Evolutionary conservation across 2,888 invertebrate species (phyloP), one percentile per base, ranked within the genome.

Genomic region (Loripinus fragilis): DNA sequence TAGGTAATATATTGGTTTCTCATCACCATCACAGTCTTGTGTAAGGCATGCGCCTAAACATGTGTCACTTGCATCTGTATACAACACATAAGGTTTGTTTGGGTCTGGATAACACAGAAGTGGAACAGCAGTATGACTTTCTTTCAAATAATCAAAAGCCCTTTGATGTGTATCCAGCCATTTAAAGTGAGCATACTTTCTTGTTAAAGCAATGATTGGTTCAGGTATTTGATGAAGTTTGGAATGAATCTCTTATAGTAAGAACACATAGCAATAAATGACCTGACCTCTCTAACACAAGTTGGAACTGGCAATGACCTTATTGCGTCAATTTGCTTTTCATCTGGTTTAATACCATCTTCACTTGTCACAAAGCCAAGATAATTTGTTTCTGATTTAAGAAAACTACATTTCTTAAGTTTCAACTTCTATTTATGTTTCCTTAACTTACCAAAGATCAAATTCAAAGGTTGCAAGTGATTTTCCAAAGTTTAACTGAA

Each of bases 211-310:
- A n/a, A n/a, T 78, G 3, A 45, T 69, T 52, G 50, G 55, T 78
- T 42, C 71, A 35, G 15, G 41, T 66, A 30, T 74, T 71, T 74
- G 69, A 3, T 70, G 42, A 80, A 80, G 42, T 82, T 77, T 33
- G 81, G 81, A 28, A 85, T 72, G 41, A 78, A 83, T n/a, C 79
- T 33, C n/a, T 71, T 33, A 48, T 75, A 75, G 25, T 75, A 75
- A 15, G 48, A 48, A 25, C 55, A 42, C 75, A 75, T 75, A n/a
- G 68, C 74, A 41, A 74, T 74, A 20, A 74, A 74, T 10, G 48
- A 23, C 28, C 74, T 52, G 3, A 74, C 74, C 42, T 74, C 67
- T 41, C 67, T n/a, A n/a, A n/a, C n/a, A n/a, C n/a, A n/a, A n/a
- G n/a, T n/a, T n/a, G n/a, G n/a, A n/a, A n/a, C n/a, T 55, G 80